Percentiles rank a stretch among this genome's conserved stretches.
Conservation (phyloP, 2,113 vertebrate genomes). For the Felis chaus region DNA sequence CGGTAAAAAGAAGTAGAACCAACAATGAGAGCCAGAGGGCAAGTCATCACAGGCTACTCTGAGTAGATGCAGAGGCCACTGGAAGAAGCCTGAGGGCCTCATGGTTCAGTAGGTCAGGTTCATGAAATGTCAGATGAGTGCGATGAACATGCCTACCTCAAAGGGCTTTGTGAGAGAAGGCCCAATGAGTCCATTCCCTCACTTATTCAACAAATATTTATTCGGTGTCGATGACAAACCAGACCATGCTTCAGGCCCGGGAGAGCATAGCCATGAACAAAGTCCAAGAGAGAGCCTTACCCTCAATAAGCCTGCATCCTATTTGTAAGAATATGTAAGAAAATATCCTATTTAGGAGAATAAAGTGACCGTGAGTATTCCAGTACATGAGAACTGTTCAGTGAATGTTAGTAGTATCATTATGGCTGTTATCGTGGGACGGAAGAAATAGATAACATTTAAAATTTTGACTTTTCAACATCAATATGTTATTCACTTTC, state of each 20-base stretch:
- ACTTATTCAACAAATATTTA: background rate
- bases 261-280: background rate
- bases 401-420: background rate
- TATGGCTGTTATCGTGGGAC: background rate
- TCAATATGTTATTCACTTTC: background rate
- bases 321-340: background rate
- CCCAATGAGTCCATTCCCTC: background rate
- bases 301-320: background rate
- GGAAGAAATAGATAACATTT: background rate
- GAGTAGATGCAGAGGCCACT: background rate
- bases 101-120: background rate
- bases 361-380: background rate
- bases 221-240: background rate
- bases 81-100: background rate
- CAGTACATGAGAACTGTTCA: background rate
- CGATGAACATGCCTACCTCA: background rate
- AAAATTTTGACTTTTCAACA: background rate
- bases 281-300: background rate
- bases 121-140: background rate
- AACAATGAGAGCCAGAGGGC: background rate
- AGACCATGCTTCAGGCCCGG: background rate
- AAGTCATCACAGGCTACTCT: background rate
- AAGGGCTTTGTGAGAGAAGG: background rate
- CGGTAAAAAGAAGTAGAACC: too few relatives aligned
- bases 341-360: background rate